Percentiles rank a stretch among this genome's conserved stretches.
Conservation (phyloP, 2,888 invertebrate species). For the Flexamia atlantica region DNA sequence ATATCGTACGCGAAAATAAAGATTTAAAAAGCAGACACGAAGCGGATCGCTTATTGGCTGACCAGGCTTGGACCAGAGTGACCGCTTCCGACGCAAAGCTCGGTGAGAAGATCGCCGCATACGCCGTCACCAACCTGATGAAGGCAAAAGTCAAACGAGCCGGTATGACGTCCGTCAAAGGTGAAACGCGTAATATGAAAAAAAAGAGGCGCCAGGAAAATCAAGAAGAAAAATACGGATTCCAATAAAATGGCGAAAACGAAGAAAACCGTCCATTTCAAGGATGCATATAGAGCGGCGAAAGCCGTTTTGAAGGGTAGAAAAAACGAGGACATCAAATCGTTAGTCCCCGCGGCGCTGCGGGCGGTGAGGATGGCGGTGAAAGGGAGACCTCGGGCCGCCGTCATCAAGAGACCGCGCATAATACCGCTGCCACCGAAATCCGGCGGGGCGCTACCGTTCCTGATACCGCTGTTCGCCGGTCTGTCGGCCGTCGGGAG, state of each 20-base stretch:
- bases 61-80: slow-evolving; percentile 64
- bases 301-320: too few species aligned
- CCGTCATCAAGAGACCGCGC: background rate
- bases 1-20: too few species aligned
- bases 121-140: slow-evolving; percentile 64
- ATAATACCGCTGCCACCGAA: background rate
- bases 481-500: background rate
- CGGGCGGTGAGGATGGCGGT: too few species aligned
- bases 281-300: too few species aligned
- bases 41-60: slow-evolving; percentile 62
- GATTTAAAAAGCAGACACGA: slow-evolving; percentile 40
- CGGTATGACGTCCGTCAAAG: background rate
- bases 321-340: too few species aligned
- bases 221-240: too few species aligned
- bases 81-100: slow-evolving; percentile 56
- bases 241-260: too few species aligned
- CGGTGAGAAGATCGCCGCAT: slow-evolving; percentile 63
- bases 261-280: too few species aligned
- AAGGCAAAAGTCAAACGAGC: slow-evolving; percentile 63
- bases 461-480: background rate
- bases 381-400: background rate
- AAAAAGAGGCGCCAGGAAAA: too few species aligned
- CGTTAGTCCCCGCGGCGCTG: too few species aligned
- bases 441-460: background rate
- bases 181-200: too few species aligned